Conservation (phyloP, 2,888 invertebrate genomes). For the Chrysomela aeneicollis region DNA sequence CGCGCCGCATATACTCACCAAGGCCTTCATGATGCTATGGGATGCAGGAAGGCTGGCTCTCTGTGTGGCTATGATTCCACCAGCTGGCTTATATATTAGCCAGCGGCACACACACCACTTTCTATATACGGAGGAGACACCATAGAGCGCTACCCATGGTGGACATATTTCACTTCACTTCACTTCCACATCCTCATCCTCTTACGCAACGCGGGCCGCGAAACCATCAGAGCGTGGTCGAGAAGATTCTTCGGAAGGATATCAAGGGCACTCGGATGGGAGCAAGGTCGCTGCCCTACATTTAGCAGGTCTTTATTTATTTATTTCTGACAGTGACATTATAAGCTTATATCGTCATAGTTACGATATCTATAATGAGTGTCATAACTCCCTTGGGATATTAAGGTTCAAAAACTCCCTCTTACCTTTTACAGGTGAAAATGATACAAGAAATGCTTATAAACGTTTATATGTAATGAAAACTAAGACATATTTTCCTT, state of each 20-base stretch:
- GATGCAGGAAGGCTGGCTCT: constrained; percentile 62
- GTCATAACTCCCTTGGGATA: too few relatives aligned
- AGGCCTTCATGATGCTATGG: constrained; percentile 58
- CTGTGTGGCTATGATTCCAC: constrained; percentile 44
- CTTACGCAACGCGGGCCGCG: constrained; percentile 38
- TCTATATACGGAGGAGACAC: constrained; percentile 53
- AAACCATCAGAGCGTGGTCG: constrained; percentile 38
- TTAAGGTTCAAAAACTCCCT: too few relatives aligned
- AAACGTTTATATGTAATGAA: too few relatives aligned
- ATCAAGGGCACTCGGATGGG: constrained; percentile 21
- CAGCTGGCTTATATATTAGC: constrained; percentile 57
- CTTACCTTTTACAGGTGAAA: too few relatives aligned
- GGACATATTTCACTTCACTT: constrained; percentile 42
- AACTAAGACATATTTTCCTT: too few relatives aligned
- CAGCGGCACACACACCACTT: constrained; percentile 50
- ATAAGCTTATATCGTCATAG: too few relatives aligned
- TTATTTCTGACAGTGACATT: too few relatives aligned
- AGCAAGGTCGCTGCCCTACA: neutral
- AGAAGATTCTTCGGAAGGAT: too few relatives aligned
- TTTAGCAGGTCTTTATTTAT: neutral
- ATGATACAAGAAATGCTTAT: too few relatives aligned
- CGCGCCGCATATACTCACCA: constrained; percentile 57
- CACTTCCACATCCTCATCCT: constrained; percentile 57
- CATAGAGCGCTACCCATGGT: constrained; percentile 42
- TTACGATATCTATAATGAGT: too few relatives aligned